Conservation (phyloP, 2,888 invertebrate genomes). For the Orthonychiurus folsomi region DNA sequence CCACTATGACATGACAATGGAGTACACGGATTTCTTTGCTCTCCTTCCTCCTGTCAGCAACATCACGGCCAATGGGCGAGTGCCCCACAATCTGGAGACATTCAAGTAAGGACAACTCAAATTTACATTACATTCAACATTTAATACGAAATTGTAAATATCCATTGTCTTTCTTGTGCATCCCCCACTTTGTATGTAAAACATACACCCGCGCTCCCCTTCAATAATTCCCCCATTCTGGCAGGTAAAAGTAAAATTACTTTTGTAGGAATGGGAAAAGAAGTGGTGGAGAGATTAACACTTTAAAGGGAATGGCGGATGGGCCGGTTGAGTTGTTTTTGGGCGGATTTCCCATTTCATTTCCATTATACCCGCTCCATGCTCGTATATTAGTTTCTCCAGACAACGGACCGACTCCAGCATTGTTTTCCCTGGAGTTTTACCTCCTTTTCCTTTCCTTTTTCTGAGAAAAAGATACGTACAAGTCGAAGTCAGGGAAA, state of each 20-base stretch:
- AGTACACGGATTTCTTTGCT: constrained; percentile 37
- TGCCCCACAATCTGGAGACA: constrained; percentile 36
- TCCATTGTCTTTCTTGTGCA: too few relatives aligned
- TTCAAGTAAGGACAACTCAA: constrained; percentile 31
- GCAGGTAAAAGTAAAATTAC: background rate
- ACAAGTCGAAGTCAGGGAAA: constrained; percentile 2
- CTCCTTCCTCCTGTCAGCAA: constrained; percentile 32
- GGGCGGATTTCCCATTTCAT: constrained; percentile 2
- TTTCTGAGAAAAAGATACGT: background rate
- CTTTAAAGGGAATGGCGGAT: background rate
- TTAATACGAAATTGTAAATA: background rate
- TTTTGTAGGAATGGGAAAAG: too few relatives aligned
- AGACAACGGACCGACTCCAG: background rate
- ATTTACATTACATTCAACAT: too few relatives aligned
- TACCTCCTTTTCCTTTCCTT: too few relatives aligned
- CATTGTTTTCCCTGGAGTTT: background rate
- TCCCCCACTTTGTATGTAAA: background rate
- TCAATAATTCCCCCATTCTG: background rate
- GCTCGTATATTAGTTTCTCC: too few relatives aligned
- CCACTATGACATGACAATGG: constrained; percentile 37
- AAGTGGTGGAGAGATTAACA: background rate
- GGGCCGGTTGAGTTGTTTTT: background rate
- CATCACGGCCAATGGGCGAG: constrained; percentile 31
- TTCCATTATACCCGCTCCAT: too few relatives aligned
- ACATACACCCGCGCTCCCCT: background rate